Evolutionary conservation across 2,113 vertebrate species (phyloP), one percentile per base, ranked within the genome.

Genomic region (Verasper variegatus): DNA sequence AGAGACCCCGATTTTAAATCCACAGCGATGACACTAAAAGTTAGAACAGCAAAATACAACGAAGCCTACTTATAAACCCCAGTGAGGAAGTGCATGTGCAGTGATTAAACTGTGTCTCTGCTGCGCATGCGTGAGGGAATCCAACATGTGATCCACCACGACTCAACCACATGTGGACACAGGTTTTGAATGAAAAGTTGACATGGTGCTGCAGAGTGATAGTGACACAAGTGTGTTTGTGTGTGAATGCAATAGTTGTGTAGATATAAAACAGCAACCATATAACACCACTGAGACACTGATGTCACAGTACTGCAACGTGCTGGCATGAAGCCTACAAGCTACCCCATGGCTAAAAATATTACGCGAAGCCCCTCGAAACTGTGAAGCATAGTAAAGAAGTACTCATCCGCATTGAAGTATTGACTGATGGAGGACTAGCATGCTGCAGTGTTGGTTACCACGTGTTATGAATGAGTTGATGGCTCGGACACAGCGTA

Each of bases 381-480:
- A 42, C 40, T 42, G 40, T 42, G 2, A 0, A 42, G 3, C 40
- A 13, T 1, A 42, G 40, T 42, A 13, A 3, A 11, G 3, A 21
- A 55, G 0, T 11, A 26, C 2, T 27, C 24, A 59, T 4, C 6
- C n/a, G 23, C 6, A 3, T 2, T 18, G 24, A 4, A 11, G 0
- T 5, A 15, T 17, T 2, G 47, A 18, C 47, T 17, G 21, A 17
- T 11, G 23, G 6, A 0, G 13, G 3, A 17, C 1, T n/a, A 18
- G 52, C 64, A 31, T 24, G 0, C 12, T 49, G 68, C n/a, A 10
- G 23, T 17, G 56, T 21, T 18, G 51, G 47, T 72, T 2, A 66
- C 83, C 89, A 91, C 89, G 88, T 88, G 89, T 80, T 27, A 31
- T 73, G 55, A 73, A 64, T 71, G 56, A 42, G 3, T 67, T 4